Base-by-base conservation (phyloP, 2,888 invertebrate genomes). In the Nesidiocoris tenuis region DNA sequence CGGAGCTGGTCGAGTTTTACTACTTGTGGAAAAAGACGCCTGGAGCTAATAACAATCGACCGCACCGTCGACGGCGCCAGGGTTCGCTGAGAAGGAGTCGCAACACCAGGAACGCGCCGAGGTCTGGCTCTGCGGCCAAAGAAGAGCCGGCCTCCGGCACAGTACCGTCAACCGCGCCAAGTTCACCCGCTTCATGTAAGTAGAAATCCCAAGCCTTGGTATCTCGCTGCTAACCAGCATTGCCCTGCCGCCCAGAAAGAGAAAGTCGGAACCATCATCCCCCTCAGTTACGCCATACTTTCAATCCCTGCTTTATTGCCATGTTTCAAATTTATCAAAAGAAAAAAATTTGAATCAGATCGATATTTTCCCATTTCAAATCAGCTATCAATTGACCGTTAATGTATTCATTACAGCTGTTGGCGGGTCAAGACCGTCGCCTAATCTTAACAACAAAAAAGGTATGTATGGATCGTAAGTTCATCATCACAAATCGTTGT, bases 21-120 rank as follows among this genome's bases (percentile, higher is more conserved):
- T 99, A 99, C 86, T 88, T 97, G 83, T 99, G 99, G 99, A 99
- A 99, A 87, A 99, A 98, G 87, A 97, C 98, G 56, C 96, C 98
- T 19, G 96, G 96, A 82, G 98, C 98, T 78, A 95, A 95, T 84
- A 96, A 95, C 84, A 96, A 96, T 84, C 89, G 98, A 81, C 97
- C 97, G 23, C 96, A 97, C 83, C 88, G 97, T 80, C 88, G 97
- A 83, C 83, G 96, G 79, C 87, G 95, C 71, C 94, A 93, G 84
- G 92, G 92, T 81, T 94, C 95, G 68, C 86, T 96, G 81, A 88
- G 95, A 80, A 88, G 96, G 82, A 95, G 95, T 80, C 89, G 95
- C 80, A 94, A 94, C 82, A 94, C 95, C 75, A 87, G 95, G 79
- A 94, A 93, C 83, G 93, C 94, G 80, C 79, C 79, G 16, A 89